Evolutionary conservation across 2,113 vertebrate genomes (phyloP).

Genomic region (Plectropomus leopardus): DNA sequence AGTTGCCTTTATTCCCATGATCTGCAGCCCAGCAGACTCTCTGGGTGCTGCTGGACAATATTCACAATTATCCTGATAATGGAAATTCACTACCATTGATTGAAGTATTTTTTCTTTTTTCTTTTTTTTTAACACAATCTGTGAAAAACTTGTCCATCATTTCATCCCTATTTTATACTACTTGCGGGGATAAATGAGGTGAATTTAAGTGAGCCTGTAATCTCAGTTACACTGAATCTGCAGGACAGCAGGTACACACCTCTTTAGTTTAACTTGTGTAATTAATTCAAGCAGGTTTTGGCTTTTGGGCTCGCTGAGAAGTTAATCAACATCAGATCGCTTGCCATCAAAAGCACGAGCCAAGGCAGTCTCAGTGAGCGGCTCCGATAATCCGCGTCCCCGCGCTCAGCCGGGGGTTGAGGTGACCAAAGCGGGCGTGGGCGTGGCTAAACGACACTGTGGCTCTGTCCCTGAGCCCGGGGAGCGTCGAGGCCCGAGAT

Average conservation of each 20-base stretch:
- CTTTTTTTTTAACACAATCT: too few relatives aligned
- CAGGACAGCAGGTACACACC: background rate
- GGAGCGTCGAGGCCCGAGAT: slow-evolving; percentile 7
- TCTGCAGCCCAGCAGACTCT: too few relatives aligned
- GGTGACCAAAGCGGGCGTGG: slow-evolving; percentile 34
- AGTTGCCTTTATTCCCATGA: too few relatives aligned
- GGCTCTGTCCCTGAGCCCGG: background rate
- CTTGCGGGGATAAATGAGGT: background rate
- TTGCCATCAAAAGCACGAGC: background rate
- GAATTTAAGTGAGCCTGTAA: background rate
- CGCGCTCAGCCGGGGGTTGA: slow-evolving; percentile 2
- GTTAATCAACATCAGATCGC: background rate
- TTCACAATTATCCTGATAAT: too few relatives aligned
- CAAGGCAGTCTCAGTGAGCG: background rate
- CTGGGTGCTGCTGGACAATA: too few relatives aligned
- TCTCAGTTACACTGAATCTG: background rate
- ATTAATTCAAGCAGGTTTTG: slow-evolving; percentile 1
- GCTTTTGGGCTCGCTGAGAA: slow-evolving; percentile 4
- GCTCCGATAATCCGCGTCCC: slow-evolving; percentile 18
- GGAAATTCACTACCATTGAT: too few relatives aligned
- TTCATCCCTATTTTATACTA: too few relatives aligned
- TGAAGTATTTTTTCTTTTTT: too few relatives aligned
- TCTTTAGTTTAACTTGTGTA: slow-evolving; percentile 15
- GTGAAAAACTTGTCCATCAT: too few relatives aligned
- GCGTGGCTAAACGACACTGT: slow-evolving; percentile 1